phyloP scores from a whole-genome alignment of 2,888 invertebrate species.

The Phalera bucephala region DNA sequence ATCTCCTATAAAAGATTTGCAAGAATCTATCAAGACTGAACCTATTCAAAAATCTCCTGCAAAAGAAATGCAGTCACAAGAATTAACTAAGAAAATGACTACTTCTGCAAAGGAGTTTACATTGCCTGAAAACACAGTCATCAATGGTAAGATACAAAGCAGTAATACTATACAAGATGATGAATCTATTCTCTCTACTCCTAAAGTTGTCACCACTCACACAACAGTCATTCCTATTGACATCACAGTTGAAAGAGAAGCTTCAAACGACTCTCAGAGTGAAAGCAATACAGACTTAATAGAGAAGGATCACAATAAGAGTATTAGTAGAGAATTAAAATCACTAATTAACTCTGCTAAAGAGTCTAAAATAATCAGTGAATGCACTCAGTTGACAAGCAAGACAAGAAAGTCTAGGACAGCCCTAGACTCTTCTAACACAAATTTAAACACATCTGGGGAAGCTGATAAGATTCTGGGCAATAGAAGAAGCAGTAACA shows the following conservation, averaged over 20 bases:
- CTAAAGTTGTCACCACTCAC: constrained; percentile 7
- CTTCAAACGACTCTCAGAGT: constrained; percentile 54
- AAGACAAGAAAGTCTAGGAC: constrained; percentile 73
- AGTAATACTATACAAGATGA: constrained; percentile 21
- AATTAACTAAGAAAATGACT: not conserved
- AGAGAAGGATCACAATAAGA: constrained; percentile 67
- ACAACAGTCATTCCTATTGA: constrained; percentile 22
- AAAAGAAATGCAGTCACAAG: not conserved
- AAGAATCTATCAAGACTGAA: constrained; percentile 10
- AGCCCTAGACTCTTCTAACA: constrained; percentile 69
- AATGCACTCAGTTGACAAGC: constrained; percentile 80
- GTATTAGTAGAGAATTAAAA: constrained; percentile 83
- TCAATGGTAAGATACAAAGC: constrained; percentile 23
- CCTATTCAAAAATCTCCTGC: not conserved
- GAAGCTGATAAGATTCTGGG: constrained; percentile 57
- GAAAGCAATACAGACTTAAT: constrained; percentile 48
- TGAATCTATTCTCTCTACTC: constrained; percentile 7
- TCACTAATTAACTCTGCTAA: constrained; percentile 86
- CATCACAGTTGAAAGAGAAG: constrained; percentile 39
- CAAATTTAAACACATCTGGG: constrained; percentile 64
- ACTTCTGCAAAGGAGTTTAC: constrained; percentile 16
- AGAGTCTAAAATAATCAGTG: constrained; percentile 86
- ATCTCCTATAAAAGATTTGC: constrained; percentile 20
- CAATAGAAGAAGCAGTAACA: constrained; percentile 55
- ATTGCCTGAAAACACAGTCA: constrained; percentile 11